Conservation (phyloP, 1,140 invertebrate genomes). For the Zaprionus inermis region DNA sequence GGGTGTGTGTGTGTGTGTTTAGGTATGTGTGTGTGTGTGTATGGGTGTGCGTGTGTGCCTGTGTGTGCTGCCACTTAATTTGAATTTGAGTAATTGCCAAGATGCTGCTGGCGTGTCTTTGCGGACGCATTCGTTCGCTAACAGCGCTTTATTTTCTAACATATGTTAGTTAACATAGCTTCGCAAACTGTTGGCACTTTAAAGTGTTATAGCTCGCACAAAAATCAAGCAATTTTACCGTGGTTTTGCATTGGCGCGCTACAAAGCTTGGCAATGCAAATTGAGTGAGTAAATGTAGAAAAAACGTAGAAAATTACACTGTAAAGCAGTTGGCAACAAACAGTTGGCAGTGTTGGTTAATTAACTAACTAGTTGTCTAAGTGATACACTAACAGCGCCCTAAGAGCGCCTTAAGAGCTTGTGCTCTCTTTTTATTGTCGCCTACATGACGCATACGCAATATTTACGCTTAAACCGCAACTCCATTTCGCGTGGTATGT, state of each 20-base stretch:
- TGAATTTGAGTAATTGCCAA: constrained; percentile 81
- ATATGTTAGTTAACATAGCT: neutral
- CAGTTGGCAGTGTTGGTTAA: neutral
- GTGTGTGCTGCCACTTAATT: constrained; percentile 72
- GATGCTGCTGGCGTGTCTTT: constrained; percentile 48
- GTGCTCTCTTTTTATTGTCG: neutral
- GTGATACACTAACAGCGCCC: neutral
- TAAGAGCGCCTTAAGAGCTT: no score
- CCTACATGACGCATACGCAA: constrained; percentile 45
- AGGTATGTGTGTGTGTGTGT: constrained; percentile 14
- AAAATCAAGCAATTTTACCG: neutral
- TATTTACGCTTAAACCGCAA: constrained; percentile 36
- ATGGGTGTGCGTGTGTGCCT: constrained; percentile 27
- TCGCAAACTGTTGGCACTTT: neutral
- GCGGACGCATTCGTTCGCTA: constrained; percentile 6
- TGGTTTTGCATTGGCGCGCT: no score
- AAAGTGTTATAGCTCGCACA: neutral
- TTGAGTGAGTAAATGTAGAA: no score
- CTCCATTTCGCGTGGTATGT: neutral
- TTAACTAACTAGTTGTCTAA: neutral
- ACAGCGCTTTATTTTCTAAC: neutral
- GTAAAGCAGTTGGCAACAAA: no score
- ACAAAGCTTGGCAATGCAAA: no score
- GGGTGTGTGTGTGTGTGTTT: constrained; percentile 22
- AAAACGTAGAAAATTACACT: no score